Conservation (phyloP, 30 jellyfish, hydroid and myxozoan species). For the Pelagia noctiluca region DNA sequence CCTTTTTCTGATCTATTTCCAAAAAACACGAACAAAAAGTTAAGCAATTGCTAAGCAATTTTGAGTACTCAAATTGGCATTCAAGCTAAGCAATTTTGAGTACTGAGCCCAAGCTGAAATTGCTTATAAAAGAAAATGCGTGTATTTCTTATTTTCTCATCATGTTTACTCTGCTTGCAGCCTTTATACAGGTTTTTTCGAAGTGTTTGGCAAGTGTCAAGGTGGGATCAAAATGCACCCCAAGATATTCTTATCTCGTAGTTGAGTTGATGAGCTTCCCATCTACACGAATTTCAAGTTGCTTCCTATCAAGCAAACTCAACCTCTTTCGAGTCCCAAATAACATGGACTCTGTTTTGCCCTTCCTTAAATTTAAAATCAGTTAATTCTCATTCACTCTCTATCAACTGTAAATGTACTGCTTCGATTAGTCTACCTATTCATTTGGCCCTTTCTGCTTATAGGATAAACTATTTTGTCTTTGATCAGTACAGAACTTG, state of each 20-base stretch:
- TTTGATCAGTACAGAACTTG: too few relatives aligned
- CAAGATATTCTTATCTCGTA: slow-evolving; percentile 47
- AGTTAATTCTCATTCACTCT: background rate
- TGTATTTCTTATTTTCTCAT: slow-evolving; percentile 46
- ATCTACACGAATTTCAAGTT: slow-evolving; percentile 13
- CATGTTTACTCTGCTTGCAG: slow-evolving; percentile 78
- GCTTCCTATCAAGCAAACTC: slow-evolving; percentile 51
- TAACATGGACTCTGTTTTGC: slow-evolving; percentile 65
- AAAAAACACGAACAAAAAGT: too few relatives aligned
- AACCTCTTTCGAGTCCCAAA: slow-evolving; percentile 69
- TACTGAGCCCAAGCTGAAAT: too few relatives aligned
- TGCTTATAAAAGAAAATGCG: too few relatives aligned
- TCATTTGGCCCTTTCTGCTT: too few relatives aligned
- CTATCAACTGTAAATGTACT: too few relatives aligned
- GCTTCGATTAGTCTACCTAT: too few relatives aligned
- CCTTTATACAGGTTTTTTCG: slow-evolving; percentile 53
- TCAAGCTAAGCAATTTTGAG: too few relatives aligned
- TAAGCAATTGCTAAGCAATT: too few relatives aligned
- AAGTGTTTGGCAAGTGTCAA: slow-evolving; percentile 65
- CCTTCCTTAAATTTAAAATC: slow-evolving; percentile 46
- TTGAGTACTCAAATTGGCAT: too few relatives aligned
- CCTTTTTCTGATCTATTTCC: too few relatives aligned
- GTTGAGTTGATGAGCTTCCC: slow-evolving; percentile 36
- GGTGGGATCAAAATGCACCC: slow-evolving; percentile 67
- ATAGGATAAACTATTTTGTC: too few relatives aligned